Evolutionary conservation across 2,113 vertebrate genomes (phyloP).

Genomic region (Salvelinus namaycush): DNA sequence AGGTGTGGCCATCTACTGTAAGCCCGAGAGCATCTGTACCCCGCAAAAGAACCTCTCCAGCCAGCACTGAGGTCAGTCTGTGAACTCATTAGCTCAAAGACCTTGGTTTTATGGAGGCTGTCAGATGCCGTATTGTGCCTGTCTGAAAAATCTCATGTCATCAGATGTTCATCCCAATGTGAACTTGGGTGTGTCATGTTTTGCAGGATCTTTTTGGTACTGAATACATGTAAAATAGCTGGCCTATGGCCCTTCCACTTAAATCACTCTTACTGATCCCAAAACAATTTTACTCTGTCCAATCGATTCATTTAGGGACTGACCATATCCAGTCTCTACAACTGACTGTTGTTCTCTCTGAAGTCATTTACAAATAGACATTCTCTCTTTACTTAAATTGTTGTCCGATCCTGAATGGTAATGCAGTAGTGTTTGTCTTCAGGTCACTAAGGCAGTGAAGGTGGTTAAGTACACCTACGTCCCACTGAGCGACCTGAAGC

Average conservation of each 20-base stretch:
- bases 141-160: slow-evolving; percentile 21
- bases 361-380: no score
- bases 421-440: slow-evolving; percentile 6
- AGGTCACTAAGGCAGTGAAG: slow-evolving; percentile 44
- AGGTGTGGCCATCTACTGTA: slow-evolving; percentile 53
- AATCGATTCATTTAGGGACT: no score
- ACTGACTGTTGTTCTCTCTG: no score
- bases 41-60: slow-evolving; percentile 17
- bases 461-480: slow-evolving; percentile 62
- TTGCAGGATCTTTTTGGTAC: not conserved
- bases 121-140: slow-evolving; percentile 30
- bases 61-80: slow-evolving; percentile 44
- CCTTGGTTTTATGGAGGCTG: not conserved
- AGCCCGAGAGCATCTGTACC: not conserved
- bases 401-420: no score
- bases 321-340: no score
- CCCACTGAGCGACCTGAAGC: slow-evolving; percentile 58
- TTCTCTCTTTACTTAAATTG: no score
- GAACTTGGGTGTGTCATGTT: slow-evolving; percentile 12
- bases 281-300: no score
- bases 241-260: no score
- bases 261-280: no score
- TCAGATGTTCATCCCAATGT: not conserved
- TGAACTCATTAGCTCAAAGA: slow-evolving; percentile 2
- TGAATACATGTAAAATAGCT: not conserved